A percentile compares a stretch with the other conserved stretches of the same genome.
Evolutionary conservation across 2,113 vertebrate genomes (phyloP).

Genomic region (Poeciliopsis turrubarensis): DNA sequence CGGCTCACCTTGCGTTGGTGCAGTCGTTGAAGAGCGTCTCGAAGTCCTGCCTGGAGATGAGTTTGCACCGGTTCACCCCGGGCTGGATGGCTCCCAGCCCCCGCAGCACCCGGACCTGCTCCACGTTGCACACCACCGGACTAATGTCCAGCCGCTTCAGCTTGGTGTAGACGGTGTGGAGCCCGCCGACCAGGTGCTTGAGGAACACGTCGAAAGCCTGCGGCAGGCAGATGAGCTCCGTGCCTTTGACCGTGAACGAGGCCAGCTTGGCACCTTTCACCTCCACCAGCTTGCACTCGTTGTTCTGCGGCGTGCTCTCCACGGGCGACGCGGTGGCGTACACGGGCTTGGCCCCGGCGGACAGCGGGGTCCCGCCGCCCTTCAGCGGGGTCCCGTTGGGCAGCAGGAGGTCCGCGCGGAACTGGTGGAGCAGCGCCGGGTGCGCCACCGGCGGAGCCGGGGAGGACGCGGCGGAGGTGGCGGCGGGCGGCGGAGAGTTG

Average conservation of each 20-base stretch:
- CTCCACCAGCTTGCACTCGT: constrained; percentile 98
- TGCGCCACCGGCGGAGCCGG: constrained; percentile 73
- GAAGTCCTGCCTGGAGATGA: constrained; percentile 97
- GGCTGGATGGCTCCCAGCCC: constrained; percentile 96
- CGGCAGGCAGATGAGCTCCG: constrained; percentile 95
- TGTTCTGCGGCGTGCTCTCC: constrained; percentile 98
- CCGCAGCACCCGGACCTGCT: constrained; percentile 94
- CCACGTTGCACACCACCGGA: constrained; percentile 97
- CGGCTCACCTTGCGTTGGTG: constrained; percentile 90
- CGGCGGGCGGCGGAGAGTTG: constrained; percentile 80
- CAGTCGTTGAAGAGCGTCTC: constrained; percentile 96
- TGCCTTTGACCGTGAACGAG: constrained; percentile 94
- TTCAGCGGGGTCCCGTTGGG: constrained; percentile 68
- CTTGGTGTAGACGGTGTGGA: constrained; percentile 98
- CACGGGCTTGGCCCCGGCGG: constrained; percentile 87
- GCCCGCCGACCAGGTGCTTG: constrained; percentile 95
- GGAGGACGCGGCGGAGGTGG: constrained; percentile 71
- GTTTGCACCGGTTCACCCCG: constrained; percentile 97
- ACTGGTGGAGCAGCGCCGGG: constrained; percentile 83
- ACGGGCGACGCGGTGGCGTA: constrained; percentile 97
- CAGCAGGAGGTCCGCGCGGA: constrained; percentile 84
- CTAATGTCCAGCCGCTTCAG: constrained; percentile 96
- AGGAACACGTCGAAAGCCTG: constrained; percentile 97
- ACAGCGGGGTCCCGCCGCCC: constrained; percentile 72
- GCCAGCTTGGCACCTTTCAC: constrained; percentile 95